Evolutionary conservation across 2,888 invertebrate genomes (phyloP).

Genomic region (Drosophila acutilabella): DNA sequence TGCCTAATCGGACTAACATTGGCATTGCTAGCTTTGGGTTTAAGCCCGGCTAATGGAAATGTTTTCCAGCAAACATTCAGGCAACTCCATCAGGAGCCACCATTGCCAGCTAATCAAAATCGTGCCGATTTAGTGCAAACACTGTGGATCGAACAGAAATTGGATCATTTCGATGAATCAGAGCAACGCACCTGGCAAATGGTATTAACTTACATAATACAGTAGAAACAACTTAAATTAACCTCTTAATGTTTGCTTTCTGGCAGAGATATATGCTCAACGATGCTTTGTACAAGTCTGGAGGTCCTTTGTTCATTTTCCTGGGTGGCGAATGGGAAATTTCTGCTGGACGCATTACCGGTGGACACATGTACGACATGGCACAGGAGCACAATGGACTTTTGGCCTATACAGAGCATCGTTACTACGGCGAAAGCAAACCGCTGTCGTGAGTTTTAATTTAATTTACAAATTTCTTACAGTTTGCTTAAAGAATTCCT

Average conservation of each 20-base stretch:
- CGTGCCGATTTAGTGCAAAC: slow-evolving; percentile 67
- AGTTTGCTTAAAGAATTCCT: not conserved
- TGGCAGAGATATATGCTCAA: slow-evolving; percentile 86
- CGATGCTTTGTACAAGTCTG: slow-evolving; percentile 84
- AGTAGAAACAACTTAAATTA: not conserved
- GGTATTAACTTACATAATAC: slow-evolving; percentile 57
- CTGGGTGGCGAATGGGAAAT: slow-evolving; percentile 91
- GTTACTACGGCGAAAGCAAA: slow-evolving; percentile 91
- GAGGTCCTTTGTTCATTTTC: slow-evolving; percentile 88
- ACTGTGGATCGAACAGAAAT: slow-evolving; percentile 86
- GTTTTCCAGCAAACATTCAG: slow-evolving; percentile 77
- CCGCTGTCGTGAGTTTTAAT: slow-evolving; percentile 88
- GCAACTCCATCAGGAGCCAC: slow-evolving; percentile 85
- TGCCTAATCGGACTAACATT: slow-evolving; percentile 35
- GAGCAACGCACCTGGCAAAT: slow-evolving; percentile 87
- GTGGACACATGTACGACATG: slow-evolving; percentile 88
- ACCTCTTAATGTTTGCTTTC: not conserved
- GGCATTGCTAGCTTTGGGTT: slow-evolving; percentile 32
- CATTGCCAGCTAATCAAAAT: slow-evolving; percentile 62
- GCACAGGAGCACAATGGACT: slow-evolving; percentile 87
- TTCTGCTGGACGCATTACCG: slow-evolving; percentile 86
- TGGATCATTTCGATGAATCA: slow-evolving; percentile 87
- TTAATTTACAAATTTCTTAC: not conserved
- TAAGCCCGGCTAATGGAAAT: slow-evolving; percentile 34
- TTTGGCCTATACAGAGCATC: slow-evolving; percentile 91